phyloP scores from a whole-genome alignment of 2,797 vertebrate genomes.

The Eulemur rubriventer region DNA sequence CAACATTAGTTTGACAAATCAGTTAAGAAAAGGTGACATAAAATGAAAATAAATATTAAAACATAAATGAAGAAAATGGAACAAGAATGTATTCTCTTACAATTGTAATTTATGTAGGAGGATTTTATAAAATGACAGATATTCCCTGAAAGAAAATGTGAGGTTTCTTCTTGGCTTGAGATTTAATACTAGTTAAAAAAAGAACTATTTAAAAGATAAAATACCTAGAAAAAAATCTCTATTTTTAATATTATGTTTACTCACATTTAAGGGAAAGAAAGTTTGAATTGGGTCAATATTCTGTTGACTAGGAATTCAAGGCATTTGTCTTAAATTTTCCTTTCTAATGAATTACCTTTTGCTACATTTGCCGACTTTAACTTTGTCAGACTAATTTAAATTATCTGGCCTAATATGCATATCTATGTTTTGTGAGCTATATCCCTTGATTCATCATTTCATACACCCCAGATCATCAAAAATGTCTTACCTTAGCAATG shows the following conservation, averaged over 20 bases:
- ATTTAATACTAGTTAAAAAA: not conserved
- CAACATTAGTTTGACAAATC: not conserved
- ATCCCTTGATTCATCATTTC: not conserved
- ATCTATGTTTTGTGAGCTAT: not conserved
- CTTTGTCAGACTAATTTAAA: not conserved
- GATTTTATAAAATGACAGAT: not conserved
- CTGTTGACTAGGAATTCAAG: not conserved
- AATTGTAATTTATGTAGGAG: not conserved
- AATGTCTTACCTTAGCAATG: not conserved
- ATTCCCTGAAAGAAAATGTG: not conserved
- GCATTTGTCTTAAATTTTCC: not conserved
- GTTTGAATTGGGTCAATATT: not conserved
- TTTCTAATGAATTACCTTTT: not conserved
- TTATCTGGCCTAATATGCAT: not conserved
- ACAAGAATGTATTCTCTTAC: not conserved
- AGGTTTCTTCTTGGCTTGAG: not conserved
- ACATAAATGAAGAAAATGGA: not conserved
- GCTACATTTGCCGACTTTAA: not conserved
- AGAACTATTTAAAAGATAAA: not conserved
- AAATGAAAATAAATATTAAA: not conserved
- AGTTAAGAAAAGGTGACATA: not conserved
- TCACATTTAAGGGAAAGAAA: not conserved
- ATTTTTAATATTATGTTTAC: not conserved
- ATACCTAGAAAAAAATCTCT: not conserved
- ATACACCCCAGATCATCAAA: not conserved